Evolutionary conservation across 2,113 vertebrate genomes (phyloP).

Genomic region (Phoenicopterus ruber): DNA sequence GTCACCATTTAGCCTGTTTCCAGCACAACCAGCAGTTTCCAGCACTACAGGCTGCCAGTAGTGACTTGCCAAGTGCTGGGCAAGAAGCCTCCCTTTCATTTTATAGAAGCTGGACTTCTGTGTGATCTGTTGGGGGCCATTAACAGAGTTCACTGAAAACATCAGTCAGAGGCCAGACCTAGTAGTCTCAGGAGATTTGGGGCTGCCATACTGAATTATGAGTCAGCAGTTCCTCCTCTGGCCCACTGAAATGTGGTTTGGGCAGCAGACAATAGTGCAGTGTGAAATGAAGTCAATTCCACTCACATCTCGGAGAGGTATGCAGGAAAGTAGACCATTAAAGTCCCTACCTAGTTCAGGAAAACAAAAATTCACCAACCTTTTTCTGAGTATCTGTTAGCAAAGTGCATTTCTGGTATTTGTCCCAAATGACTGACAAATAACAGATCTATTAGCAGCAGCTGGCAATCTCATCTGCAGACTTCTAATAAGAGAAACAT

Average conservation of each 20-base stretch:
- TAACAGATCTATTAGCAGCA: neutral
- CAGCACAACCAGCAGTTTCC: neutral
- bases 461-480: neutral
- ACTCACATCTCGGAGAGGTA: neutral
- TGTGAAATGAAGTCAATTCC: neutral
- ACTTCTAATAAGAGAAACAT: neutral
- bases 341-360: neutral
- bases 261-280: neutral
- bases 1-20: neutral
- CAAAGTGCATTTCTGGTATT: neutral
- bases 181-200: neutral
- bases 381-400: neutral
- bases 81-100: neutral
- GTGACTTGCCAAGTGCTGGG: neutral
- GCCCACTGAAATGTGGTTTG: neutral
- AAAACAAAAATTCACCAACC: neutral
- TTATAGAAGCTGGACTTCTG: neutral
- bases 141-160: neutral
- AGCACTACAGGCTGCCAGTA: neutral
- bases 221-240: neutral
- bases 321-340: neutral
- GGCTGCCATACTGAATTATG: conserved; percentile 5
- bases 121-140: neutral
- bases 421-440: neutral
- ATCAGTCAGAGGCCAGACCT: neutral